Percentiles rank a stretch among this genome's conserved stretches.
Evolutionary conservation across 2,888 invertebrate genomes (phyloP).

Genomic region (Trimorus sp.): DNA sequence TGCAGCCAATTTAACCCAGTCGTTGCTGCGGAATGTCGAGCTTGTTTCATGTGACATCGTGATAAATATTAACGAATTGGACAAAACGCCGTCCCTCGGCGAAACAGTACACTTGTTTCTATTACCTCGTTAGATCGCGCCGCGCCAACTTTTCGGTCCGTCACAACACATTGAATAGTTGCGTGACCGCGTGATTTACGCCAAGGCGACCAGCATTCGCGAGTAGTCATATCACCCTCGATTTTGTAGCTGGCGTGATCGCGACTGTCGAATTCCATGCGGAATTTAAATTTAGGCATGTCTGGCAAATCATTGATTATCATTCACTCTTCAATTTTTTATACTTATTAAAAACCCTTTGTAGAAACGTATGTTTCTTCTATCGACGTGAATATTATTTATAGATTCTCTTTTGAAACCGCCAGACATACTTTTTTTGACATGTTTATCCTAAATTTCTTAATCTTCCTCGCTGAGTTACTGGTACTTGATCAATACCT

Average conservation of each 20-base stretch:
- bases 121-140: constrained; percentile 39
- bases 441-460: too few relatives aligned
- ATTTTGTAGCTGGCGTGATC: constrained; percentile 53
- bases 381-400: too few relatives aligned
- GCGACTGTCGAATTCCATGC: constrained; percentile 1
- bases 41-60: constrained; percentile 10
- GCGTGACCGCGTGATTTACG: constrained; percentile 67
- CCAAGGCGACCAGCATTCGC: constrained; percentile 24
- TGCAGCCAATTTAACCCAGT: constrained; percentile 39
- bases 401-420: too few relatives aligned
- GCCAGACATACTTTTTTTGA: too few relatives aligned
- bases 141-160: constrained; percentile 33
- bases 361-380: too few relatives aligned
- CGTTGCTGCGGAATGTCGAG: constrained; percentile 14
- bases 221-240: constrained; percentile 42
- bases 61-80: constrained; percentile 41
- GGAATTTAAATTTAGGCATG: too few relatives aligned
- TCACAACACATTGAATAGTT: constrained; percentile 59
- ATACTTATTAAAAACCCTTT: too few relatives aligned
- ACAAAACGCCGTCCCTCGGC: constrained; percentile 25
- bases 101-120: constrained; percentile 40
- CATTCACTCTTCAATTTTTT: too few relatives aligned
- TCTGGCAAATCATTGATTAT: too few relatives aligned
- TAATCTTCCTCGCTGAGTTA: too few relatives aligned
- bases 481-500: too few relatives aligned